phyloP scores from a whole-genome alignment of 2,888 invertebrate genomes.

The Tribolium freemani region DNA sequence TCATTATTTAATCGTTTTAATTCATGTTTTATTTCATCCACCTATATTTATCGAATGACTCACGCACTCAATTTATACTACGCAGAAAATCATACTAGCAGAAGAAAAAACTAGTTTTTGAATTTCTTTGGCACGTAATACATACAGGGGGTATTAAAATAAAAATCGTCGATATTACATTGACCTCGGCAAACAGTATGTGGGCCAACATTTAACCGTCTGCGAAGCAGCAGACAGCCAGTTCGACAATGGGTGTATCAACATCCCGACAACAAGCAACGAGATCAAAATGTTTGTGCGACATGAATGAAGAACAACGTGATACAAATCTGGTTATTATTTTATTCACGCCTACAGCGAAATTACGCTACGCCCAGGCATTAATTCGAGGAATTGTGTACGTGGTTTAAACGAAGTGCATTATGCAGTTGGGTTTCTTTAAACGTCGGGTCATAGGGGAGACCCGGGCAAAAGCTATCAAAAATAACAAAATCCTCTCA shows the following conservation, averaged over 20 bases:
- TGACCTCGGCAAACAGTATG: slow-evolving; percentile 16
- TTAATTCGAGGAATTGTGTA: slow-evolving; percentile 5
- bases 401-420: background rate
- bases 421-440: background rate
- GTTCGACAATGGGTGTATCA: no score
- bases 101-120: no score
- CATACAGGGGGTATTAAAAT: no score
- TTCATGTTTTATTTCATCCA: background rate
- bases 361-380: background rate
- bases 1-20: background rate
- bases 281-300: background rate
- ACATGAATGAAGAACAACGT: background rate
- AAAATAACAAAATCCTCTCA: no score
- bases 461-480: no score
- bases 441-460: background rate
- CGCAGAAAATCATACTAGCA: no score
- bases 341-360: slow-evolving; percentile 8
- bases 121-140: no score
- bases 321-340: slow-evolving; percentile 12
- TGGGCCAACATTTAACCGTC: slow-evolving; percentile 9
- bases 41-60: background rate
- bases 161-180: background rate
- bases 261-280: background rate
- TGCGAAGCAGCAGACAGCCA: background rate
- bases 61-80: background rate